These are phyloP conservation scores for rat (Rattus norvegicus) DNA, from an alignment of 2,113 vertebrate genomes.

Conservation along the genomic window GRCr8 NC_086037.1:53891001-53891500, in stretches of 20 bases:
- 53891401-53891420: neutral
- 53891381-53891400: neutral
- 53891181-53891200: neutral
- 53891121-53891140: neutral
- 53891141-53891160: neutral
- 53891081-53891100: neutral
- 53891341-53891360: neutral
- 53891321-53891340: neutral
- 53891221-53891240: neutral
- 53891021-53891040: neutral
- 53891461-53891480: neutral
- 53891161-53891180: neutral
- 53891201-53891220: neutral
- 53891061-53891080: neutral
- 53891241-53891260: neutral
- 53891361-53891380: neutral
- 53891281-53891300: neutral
- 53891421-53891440: neutral
- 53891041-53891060: neutral
- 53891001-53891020: neutral
- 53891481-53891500: no score
- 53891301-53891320: neutral
- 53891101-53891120: neutral
- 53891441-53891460: neutral
- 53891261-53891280: neutral